phyloP scores from a whole-genome alignment of 2,888 invertebrate genomes.

The Odontocerum albicorne region DNA sequence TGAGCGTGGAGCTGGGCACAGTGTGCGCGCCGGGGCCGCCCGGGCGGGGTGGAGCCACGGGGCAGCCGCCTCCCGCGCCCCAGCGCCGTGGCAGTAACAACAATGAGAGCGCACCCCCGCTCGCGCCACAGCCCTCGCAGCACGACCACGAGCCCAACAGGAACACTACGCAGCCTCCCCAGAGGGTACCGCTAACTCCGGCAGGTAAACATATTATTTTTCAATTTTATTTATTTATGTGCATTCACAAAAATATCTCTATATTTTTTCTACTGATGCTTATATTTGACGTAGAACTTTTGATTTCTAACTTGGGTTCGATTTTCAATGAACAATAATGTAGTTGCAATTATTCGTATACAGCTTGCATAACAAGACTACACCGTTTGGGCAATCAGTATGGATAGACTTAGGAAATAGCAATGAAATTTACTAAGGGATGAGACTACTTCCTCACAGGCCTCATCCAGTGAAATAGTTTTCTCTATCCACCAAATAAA shows the following conservation, averaged over 20 bases:
- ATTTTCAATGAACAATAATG: too few species aligned
- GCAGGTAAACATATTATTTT: constrained; percentile 48
- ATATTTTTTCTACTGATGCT: too few species aligned
- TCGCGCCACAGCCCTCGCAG: constrained; percentile 36
- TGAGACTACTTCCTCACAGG: too few species aligned
- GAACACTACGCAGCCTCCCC: constrained; percentile 50
- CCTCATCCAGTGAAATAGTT: too few species aligned
- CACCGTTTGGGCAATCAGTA: too few species aligned
- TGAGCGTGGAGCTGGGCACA: constrained; percentile 31
- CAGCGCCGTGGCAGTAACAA: constrained; percentile 16
- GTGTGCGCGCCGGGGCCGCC: constrained; percentile 46
- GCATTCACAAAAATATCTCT: not conserved
- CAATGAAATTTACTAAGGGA: too few species aligned
- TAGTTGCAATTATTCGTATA: too few species aligned
- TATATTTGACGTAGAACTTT: too few species aligned
- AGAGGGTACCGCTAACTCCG: constrained; percentile 58
- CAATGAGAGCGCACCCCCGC: constrained; percentile 43
- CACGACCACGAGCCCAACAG: constrained; percentile 47
- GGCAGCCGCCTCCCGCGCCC: constrained; percentile 42
- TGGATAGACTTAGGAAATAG: too few species aligned
- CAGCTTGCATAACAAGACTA: too few species aligned
- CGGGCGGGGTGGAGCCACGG: constrained; percentile 43
- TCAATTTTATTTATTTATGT: not conserved
- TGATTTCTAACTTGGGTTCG: too few species aligned
- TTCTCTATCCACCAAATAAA: too few species aligned